A percentile compares a stretch with the other conserved stretches of the same genome.
Evolutionary conservation across 1,140 invertebrate genomes (phyloP).

Genomic region (Augochlora pura): DNA sequence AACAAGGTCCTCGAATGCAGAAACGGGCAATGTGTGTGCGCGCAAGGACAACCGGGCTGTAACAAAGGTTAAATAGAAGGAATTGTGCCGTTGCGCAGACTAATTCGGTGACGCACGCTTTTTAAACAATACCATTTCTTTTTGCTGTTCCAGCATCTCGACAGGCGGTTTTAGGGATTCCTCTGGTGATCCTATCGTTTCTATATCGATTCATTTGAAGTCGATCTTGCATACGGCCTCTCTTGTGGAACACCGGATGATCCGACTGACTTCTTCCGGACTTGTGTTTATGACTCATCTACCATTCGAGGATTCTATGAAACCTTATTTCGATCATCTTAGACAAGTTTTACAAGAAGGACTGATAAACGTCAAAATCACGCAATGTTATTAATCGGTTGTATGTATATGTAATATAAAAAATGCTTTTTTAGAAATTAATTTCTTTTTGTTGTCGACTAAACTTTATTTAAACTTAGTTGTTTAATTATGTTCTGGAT

Average conservation of each 20-base stretch:
- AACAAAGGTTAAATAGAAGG: conserved; percentile 55
- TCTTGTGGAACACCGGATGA: neutral
- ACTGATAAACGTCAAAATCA: too few species aligned
- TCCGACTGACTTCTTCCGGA: too few species aligned
- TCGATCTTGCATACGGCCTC: rapidly evolving
- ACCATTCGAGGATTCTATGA: too few species aligned
- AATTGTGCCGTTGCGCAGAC: conserved; percentile 22
- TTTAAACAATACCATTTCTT: neutral
- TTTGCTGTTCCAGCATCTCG: conserved; percentile 33
- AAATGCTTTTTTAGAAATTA: too few species aligned
- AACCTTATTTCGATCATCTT: too few species aligned
- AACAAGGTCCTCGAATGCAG: conserved; percentile 42
- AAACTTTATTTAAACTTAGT: too few species aligned
- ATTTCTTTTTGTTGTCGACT: too few species aligned
- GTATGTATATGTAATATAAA: too few species aligned
- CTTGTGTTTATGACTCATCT: neutral
- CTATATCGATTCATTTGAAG: conserved; percentile 5
- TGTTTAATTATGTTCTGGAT: too few species aligned
- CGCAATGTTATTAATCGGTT: too few species aligned
- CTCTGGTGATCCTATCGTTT: neutral
- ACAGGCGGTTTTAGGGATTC: neutral
- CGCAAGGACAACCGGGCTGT: conserved; percentile 39
- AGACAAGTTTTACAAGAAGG: too few species aligned
- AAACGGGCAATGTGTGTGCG: conserved; percentile 51
- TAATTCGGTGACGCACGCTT: conserved; percentile 12